A percentile compares a stretch with the other conserved stretches of the same genome.
phyloP scores from a whole-genome alignment of 2,888 invertebrate genomes.

The Lacanobia oleracea region DNA sequence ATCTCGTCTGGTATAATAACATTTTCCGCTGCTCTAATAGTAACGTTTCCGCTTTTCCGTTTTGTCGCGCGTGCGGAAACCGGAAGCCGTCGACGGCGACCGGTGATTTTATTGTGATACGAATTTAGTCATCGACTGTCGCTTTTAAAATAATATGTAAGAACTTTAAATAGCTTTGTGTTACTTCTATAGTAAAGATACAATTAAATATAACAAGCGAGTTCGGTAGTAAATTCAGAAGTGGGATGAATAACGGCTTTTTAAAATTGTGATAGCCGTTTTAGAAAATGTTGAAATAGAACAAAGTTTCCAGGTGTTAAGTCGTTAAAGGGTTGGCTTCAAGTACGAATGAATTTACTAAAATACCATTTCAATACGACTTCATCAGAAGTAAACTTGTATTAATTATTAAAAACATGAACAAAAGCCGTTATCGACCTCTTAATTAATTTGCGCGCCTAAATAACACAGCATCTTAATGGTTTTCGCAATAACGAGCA shows the following conservation, averaged over 20 bases:
- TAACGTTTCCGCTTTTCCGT: slow-evolving; percentile 26
- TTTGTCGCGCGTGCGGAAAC: slow-evolving; percentile 13
- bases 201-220: slow-evolving; percentile 1
- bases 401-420: slow-evolving; percentile 11
- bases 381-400: neutral
- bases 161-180: neutral
- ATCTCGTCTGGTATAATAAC: neutral
- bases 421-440: slow-evolving; percentile 5
- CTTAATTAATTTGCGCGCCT: slow-evolving; percentile 33
- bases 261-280: slow-evolving; percentile 1
- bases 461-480: slow-evolving; percentile 37
- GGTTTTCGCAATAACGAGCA: slow-evolving; percentile 45
- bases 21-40: slow-evolving; percentile 7
- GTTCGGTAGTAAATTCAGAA: slow-evolving; percentile 1
- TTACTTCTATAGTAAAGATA: too few species aligned
- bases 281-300: neutral
- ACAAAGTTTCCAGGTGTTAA: neutral
- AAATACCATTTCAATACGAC: slow-evolving; percentile 11
- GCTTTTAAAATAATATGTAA: neutral
- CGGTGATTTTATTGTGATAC: slow-evolving; percentile 34
- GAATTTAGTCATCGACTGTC: slow-evolving; percentile 3
- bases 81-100: slow-evolving; percentile 1
- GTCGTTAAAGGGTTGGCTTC: neutral
- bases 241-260: neutral
- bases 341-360: slow-evolving; percentile 2